Conservation (phyloP, 2,797 vertebrate genomes). For the Balearica regulorum region DNA sequence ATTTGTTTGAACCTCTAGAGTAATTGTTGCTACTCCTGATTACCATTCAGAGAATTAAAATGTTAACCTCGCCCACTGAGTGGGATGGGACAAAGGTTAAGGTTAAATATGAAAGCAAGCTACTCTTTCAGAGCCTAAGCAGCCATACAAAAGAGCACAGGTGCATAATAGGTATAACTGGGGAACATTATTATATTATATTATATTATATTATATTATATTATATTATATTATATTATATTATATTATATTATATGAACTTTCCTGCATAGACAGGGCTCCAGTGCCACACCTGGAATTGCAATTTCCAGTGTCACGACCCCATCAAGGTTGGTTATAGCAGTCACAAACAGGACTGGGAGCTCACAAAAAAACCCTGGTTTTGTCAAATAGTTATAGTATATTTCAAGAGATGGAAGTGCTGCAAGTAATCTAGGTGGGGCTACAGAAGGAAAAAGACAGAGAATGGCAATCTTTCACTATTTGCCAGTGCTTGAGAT, state of each 20-base stretch:
- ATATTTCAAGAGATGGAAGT: background rate
- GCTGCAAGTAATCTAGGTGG: background rate
- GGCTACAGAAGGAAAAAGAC: background rate
- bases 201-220: no score
- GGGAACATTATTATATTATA: background rate
- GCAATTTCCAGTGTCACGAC: background rate
- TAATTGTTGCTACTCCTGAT: no score
- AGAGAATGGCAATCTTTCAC: background rate
- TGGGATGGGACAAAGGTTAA: background rate
- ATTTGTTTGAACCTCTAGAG: no score
- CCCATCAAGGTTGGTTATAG: rapidly evolving
- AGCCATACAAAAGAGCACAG: background rate
- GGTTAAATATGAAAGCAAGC: background rate
- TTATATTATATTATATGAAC: background rate
- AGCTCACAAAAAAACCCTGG: background rate
- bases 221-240: no score
- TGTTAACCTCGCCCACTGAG: no score
- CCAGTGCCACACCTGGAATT: background rate
- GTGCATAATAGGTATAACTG: background rate
- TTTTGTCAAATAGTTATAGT: background rate
- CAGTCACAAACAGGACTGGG: background rate
- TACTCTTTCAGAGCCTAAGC: background rate
- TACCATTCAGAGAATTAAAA: no score
- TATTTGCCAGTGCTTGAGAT: background rate
- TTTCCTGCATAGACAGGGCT: background rate